Evolutionary conservation across 2,888 invertebrate species (phyloP).

Genomic region (Gandaritis pyraliata): DNA sequence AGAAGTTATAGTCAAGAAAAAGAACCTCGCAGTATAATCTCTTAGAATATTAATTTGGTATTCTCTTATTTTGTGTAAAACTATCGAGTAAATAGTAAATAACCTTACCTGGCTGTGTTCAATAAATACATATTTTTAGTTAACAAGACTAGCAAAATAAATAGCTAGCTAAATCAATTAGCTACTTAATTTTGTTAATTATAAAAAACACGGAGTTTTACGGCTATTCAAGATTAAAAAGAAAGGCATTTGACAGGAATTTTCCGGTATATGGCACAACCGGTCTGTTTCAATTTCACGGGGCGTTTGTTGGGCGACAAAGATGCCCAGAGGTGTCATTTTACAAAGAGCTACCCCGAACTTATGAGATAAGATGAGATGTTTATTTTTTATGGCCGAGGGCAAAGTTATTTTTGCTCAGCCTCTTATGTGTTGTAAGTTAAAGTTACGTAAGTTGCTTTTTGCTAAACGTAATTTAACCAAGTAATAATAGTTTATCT

Average conservation of each 20-base stretch:
- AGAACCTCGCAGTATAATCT: too few species aligned
- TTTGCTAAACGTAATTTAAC: background rate
- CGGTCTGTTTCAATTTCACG: slow-evolving; percentile 82
- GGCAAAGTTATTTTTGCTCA: slow-evolving; percentile 54
- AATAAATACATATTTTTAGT: too few species aligned
- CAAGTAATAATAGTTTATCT: background rate
- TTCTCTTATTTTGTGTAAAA: too few species aligned
- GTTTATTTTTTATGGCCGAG: slow-evolving; percentile 66
- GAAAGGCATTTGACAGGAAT: slow-evolving; percentile 60
- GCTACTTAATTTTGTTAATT: background rate
- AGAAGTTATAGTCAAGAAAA: too few species aligned
- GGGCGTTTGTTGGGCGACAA: slow-evolving; percentile 79
- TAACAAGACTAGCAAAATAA: too few species aligned
- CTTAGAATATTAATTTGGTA: too few species aligned
- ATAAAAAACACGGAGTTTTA: slow-evolving; percentile 36
- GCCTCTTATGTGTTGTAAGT: slow-evolving; percentile 35
- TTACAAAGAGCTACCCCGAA: slow-evolving; percentile 68
- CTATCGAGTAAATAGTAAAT: too few species aligned
- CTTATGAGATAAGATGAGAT: slow-evolving; percentile 67
- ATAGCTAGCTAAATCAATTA: too few species aligned
- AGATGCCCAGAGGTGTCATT: slow-evolving; percentile 81
- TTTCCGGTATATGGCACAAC: slow-evolving; percentile 67
- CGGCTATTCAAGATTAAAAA: slow-evolving; percentile 60
- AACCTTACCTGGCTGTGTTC: too few species aligned
- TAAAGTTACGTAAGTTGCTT: slow-evolving; percentile 14